These are phyloP conservation scores for Rhizomys pruinosus DNA, from an alignment of 2,113 vertebrate genomes.

Conservation along the genomic window DNA sequence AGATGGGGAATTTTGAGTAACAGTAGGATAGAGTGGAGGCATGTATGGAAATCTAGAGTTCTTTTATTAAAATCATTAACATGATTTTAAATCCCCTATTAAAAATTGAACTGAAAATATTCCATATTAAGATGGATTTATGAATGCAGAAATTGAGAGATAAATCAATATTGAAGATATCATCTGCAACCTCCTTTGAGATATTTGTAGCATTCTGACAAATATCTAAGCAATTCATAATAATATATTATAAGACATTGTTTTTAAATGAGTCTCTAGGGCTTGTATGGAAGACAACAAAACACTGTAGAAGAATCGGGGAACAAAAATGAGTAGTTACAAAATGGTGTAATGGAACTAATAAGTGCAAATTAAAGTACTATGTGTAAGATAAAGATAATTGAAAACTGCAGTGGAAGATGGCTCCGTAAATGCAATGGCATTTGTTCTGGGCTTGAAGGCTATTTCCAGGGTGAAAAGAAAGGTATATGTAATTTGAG, in stretches of 20 bases:
- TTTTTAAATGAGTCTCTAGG: neutral
- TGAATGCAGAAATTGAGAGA: neutral
- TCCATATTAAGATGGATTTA: neutral
- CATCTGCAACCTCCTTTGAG: neutral
- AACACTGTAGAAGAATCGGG: neutral
- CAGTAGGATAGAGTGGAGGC: neutral
- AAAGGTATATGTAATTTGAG: neutral
- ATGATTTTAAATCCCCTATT: neutral
- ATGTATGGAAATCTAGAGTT: neutral
- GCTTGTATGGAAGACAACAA: constrained; percentile 10
- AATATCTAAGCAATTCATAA: constrained; percentile 2
- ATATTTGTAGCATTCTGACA: neutral
- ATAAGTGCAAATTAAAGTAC: neutral
- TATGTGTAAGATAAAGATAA: neutral
- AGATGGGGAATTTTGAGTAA: neutral
- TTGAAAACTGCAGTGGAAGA: neutral
- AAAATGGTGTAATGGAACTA: neutral
- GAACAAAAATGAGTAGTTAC: constrained; percentile 25
- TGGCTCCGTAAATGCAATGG: neutral
- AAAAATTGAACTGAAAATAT: neutral
- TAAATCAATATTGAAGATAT: neutral
- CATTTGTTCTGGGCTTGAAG: constrained; percentile 24
- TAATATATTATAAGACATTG: neutral
- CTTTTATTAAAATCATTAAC: neutral
- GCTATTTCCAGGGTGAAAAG: neutral